phyloP scores from a whole-genome alignment of 1,140 invertebrate genomes.

The Tachypleus tridentatus region DNA sequence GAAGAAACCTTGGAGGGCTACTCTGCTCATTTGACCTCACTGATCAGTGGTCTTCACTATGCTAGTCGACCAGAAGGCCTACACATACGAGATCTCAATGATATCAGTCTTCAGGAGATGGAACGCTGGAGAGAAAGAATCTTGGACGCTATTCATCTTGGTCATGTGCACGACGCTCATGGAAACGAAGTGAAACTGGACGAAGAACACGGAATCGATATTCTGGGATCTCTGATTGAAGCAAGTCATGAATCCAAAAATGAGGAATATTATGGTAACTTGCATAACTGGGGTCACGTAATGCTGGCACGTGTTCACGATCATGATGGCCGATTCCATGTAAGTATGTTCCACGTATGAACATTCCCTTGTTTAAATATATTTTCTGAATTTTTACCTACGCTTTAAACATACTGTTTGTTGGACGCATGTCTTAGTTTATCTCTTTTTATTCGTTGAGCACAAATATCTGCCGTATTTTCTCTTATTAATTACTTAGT shows the following conservation, averaged over 20 bases:
- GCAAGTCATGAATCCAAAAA: conserved; percentile 41
- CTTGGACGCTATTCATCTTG: conserved; percentile 18
- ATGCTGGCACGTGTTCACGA: conserved; percentile 56
- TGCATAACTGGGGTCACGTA: conserved; percentile 32
- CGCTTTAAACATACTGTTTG: no score
- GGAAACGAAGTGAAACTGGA: conserved; percentile 11
- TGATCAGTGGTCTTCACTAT: conserved; percentile 49
- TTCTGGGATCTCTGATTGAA: conserved; percentile 43
- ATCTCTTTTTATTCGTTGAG: no score
- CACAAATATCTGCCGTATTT: no score
- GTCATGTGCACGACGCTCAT: conserved; percentile 8
- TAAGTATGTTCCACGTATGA: conserved; percentile 2
- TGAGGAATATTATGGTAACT: conserved; percentile 34
- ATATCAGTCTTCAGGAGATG: conserved; percentile 34
- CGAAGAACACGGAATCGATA: conserved; percentile 29
- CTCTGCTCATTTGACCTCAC: conserved; percentile 42
- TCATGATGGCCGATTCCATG: conserved; percentile 41
- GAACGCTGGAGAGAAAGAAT: conserved; percentile 28
- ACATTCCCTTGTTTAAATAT: no score
- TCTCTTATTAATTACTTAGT: no score
- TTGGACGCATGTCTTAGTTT: no score
- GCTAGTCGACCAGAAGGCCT: conserved; percentile 42
- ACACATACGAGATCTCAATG: conserved; percentile 36
- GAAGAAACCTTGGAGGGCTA: conserved; percentile 41
- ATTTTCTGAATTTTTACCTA: no score